Evolutionary conservation across 2,888 invertebrate species (phyloP).

Genomic region (Pyrrhosoma nymphula): DNA sequence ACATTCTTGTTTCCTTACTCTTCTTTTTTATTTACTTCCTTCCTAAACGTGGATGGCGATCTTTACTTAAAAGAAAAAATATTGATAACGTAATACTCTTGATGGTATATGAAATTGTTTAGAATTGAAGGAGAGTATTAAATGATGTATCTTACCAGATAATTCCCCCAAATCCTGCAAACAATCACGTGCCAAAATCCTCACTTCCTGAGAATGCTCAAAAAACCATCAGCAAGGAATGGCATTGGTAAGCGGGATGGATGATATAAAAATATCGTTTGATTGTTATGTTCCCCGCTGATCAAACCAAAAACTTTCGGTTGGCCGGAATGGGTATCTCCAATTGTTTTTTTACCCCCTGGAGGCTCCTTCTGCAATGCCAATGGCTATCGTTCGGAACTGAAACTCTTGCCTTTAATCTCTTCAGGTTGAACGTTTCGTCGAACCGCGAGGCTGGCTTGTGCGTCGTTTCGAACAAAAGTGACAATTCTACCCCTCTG

Average conservation of each 20-base stretch:
- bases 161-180: too few relatives aligned
- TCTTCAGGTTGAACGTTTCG: neutral
- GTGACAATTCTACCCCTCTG: neutral
- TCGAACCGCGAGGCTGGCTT: neutral
- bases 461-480: neutral
- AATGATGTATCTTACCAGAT: too few relatives aligned
- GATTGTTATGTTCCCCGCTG: neutral
- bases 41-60: too few relatives aligned
- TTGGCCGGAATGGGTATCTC: neutral
- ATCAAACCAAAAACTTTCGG: neutral
- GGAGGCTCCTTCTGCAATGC: neutral
- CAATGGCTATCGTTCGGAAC: neutral
- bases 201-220: neutral
- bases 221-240: neutral
- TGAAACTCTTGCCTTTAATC: neutral
- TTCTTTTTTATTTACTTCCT: too few relatives aligned
- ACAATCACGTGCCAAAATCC: neutral
- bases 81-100: too few relatives aligned
- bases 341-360: neutral
- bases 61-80: too few relatives aligned
- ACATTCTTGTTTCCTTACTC: too few relatives aligned
- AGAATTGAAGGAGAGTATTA: too few relatives aligned
- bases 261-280: neutral
- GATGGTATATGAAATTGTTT: too few relatives aligned
- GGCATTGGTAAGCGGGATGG: neutral